Percentiles rank a stretch among this genome's conserved stretches.
These are phyloP conservation scores for Cataglyphis albicans DNA, from an alignment of 2,888 invertebrate species.

Conservation along the genomic window DNA sequence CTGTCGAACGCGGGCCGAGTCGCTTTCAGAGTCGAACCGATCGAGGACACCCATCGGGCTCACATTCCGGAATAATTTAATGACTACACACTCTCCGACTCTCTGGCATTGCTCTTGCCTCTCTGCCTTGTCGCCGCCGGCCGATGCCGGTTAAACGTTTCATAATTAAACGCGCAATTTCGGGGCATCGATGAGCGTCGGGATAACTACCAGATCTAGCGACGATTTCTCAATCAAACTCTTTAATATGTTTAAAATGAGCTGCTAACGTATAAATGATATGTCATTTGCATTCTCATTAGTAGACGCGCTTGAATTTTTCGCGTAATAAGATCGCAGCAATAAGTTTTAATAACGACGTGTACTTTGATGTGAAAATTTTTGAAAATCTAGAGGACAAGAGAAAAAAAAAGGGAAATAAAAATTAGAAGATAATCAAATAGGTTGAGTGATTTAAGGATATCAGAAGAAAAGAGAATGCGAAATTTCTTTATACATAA, in stretches of 20 bases:
- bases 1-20: constrained; percentile 58
- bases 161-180: constrained; percentile 79
- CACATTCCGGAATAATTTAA: constrained; percentile 85
- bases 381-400: neutral
- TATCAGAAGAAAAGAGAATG: neutral
- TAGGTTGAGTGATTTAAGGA: neutral
- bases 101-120: constrained; percentile 69
- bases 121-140: constrained; percentile 62
- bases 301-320: constrained; percentile 11
- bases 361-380: neutral
- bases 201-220: neutral
- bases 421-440: neutral
- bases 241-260: constrained; percentile 43
- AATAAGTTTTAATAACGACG: neutral
- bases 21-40: constrained; percentile 70
- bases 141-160: constrained; percentile 73
- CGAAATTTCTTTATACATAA: neutral
- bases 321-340: neutral
- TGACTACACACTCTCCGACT: constrained; percentile 77
- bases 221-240: constrained; percentile 10
- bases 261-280: neutral
- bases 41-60: constrained; percentile 77
- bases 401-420: neutral
- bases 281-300: constrained; percentile 8
- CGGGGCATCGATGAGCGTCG: constrained; percentile 51